Evolutionary conservation across 1,140 invertebrate species (phyloP).

Genomic region (Drosophila equinoxialis): DNA sequence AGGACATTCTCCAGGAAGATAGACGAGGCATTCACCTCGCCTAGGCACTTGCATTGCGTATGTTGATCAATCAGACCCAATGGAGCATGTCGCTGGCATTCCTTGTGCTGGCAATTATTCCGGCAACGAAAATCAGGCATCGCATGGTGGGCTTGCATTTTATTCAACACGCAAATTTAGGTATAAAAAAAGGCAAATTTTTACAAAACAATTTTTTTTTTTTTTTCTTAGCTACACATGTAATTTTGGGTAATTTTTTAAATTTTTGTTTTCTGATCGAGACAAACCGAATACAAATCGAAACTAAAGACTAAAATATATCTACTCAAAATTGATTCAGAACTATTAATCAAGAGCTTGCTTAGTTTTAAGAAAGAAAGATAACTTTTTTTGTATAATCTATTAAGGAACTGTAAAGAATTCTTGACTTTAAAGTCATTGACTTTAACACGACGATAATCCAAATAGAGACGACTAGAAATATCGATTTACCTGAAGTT

Average conservation of each 20-base stretch:
- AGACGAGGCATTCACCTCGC: constrained; percentile 75
- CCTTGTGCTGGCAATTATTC: constrained; percentile 73
- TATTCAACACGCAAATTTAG: neutral
- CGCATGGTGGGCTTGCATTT: constrained; percentile 74
- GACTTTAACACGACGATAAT: too few species aligned
- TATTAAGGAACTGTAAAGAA: too few species aligned
- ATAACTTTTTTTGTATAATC: too few species aligned
- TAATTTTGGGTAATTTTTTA: neutral
- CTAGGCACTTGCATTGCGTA: constrained; percentile 71
- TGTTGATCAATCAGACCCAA: constrained; percentile 72
- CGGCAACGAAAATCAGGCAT: constrained; percentile 77
- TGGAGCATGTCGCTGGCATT: constrained; percentile 71
- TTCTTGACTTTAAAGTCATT: too few species aligned
- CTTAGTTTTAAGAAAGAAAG: neutral
- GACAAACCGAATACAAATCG: constrained; percentile 36
- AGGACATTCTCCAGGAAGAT: constrained; percentile 77
- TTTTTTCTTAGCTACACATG: constrained; percentile 1
- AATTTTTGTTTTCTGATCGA: constrained; percentile 12
- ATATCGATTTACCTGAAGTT: too few species aligned
- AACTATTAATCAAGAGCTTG: neutral
- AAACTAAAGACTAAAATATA: neutral
- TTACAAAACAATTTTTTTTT: constrained; percentile 24
- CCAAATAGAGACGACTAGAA: too few species aligned
- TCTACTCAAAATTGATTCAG: constrained; percentile 12
- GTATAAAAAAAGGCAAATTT: neutral